These are phyloP conservation scores for Notothenia rossii DNA, from an alignment of 2,113 vertebrate species.

Conservation along the genomic window DNA sequence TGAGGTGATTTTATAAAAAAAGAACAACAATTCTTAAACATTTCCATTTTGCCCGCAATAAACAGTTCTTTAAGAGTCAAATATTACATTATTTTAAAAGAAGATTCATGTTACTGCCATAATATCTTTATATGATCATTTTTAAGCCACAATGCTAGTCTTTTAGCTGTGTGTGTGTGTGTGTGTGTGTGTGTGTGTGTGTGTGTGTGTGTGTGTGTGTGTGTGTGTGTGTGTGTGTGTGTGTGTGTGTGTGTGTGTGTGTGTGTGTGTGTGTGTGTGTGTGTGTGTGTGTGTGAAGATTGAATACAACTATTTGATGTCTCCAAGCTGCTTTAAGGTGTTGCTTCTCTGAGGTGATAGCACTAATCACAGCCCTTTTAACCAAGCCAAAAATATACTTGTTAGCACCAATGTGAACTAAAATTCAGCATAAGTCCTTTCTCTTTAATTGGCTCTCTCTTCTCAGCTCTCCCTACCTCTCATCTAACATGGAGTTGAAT, in stretches of 20 bases:
- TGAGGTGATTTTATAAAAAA: too few relatives aligned
- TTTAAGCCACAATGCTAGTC: too few relatives aligned
- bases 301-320: constrained; percentile 31
- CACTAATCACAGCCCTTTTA: constrained; percentile 44
- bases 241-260: neutral
- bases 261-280: constrained; percentile 1
- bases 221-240: neutral
- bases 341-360: constrained; percentile 40
- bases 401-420: constrained; percentile 49
- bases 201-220: too few relatives aligned
- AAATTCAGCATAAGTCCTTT: constrained; percentile 27
- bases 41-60: too few relatives aligned
- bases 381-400: constrained; percentile 46
- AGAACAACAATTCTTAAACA: too few relatives aligned
- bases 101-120: too few relatives aligned
- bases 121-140: too few relatives aligned
- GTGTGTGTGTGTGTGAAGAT: neutral
- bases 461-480: neutral
- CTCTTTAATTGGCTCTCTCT: neutral
- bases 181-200: neutral
- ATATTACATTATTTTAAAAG: too few relatives aligned
- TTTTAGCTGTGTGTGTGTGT: neutral
- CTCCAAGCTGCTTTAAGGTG: neutral
- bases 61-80: too few relatives aligned
- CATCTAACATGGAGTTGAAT: constrained; percentile 42